Evolutionary conservation across 1,140 invertebrate species (phyloP).

Genomic region (Brachionus koreanus): DNA sequence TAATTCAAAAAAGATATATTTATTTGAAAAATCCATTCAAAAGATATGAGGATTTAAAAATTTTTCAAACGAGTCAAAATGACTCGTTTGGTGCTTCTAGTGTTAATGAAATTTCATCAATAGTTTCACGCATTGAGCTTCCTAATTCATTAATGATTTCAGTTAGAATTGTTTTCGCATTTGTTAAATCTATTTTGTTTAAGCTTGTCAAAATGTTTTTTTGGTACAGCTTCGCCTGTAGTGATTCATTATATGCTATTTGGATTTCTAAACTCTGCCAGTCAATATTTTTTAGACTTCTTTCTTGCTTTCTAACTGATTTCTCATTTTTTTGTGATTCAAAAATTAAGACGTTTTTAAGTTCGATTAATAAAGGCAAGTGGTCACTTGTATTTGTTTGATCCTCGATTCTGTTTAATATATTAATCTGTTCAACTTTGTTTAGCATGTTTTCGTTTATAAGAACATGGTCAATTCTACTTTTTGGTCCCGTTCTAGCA

Average conservation of each 20-base stretch:
- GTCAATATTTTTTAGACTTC: not conserved
- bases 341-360: slow-evolving; percentile 1
- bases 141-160: not conserved
- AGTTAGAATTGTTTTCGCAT: not conserved
- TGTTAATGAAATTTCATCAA: no score
- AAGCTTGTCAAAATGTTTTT: not conserved
- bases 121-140: not conserved
- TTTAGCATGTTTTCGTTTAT: no score
- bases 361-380: not conserved
- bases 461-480: not conserved
- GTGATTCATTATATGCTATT: not conserved
- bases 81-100: no score
- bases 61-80: no score
- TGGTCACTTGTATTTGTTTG: not conserved
- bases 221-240: not conserved
- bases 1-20: no score
- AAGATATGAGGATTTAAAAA: no score
- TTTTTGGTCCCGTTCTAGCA: not conserved
- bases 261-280: not conserved
- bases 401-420: not conserved
- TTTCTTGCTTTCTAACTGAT: not conserved
- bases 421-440: slow-evolving; percentile 19
- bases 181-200: not conserved
- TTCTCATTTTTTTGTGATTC: not conserved
- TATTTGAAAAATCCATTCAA: no score